A percentile compares a stretch with the other conserved stretches of the same genome.
Evolutionary conservation across 2,797 vertebrate species (phyloP).

Genomic region (Tinamus major): DNA sequence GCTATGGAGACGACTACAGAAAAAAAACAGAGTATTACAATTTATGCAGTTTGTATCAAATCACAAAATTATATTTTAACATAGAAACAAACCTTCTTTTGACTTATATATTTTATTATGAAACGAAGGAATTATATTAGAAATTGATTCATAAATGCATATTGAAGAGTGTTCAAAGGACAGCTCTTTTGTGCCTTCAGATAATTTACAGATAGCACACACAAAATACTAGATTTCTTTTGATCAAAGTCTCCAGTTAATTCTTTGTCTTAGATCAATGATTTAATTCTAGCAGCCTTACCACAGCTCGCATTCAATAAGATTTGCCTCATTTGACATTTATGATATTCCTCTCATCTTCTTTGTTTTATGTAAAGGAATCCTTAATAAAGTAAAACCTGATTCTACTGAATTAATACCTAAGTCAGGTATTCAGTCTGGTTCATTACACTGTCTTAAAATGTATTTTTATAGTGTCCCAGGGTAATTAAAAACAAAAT

Average conservation of each 20-base stretch:
- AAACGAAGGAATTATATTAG: not conserved
- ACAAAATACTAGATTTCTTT: slow-evolving; percentile 18
- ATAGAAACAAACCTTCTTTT: not conserved
- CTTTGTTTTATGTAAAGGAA: slow-evolving; percentile 32
- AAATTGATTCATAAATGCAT: not conserved
- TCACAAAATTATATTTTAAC: slow-evolving; percentile 2
- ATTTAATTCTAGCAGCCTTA: not conserved
- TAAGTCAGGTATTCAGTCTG: not conserved
- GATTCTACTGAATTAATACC: slow-evolving; percentile 10
- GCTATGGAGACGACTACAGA: not conserved
- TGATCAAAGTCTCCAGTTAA: not conserved
- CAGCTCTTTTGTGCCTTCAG: not conserved
- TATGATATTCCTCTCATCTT: slow-evolving; percentile 14
- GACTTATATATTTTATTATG: not conserved
- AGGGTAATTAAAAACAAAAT: not conserved
- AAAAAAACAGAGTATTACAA: not conserved
- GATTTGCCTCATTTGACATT: slow-evolving; percentile 45
- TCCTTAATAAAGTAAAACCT: slow-evolving; percentile 38
- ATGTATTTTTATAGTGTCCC: not conserved
- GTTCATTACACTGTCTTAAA: not conserved
- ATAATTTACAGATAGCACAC: not conserved
- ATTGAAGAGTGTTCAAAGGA: not conserved
- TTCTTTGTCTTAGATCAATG: not conserved
- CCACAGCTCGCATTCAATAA: not conserved
- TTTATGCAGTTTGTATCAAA: not conserved